phyloP scores from a whole-genome alignment of 2,113 vertebrate species.

The Platysteira castanea region DNA sequence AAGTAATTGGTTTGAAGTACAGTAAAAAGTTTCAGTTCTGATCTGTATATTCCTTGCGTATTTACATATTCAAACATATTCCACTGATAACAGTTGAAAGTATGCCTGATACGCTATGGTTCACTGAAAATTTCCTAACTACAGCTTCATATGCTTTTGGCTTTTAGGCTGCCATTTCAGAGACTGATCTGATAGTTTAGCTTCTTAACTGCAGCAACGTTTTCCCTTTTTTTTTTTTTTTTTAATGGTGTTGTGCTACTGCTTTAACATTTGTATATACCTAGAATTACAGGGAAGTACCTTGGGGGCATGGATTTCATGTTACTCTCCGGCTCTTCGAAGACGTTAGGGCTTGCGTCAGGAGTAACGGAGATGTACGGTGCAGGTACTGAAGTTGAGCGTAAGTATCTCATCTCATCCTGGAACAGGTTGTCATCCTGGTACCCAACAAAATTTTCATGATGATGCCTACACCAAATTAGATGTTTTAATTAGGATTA shows the following conservation, averaged over 20 bases:
- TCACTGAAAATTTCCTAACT: neutral
- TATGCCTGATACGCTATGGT: neutral
- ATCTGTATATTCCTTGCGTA: neutral
- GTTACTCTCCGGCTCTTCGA: slow-evolving; percentile 97
- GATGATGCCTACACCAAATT: slow-evolving; percentile 86
- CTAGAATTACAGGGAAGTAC: slow-evolving; percentile 69
- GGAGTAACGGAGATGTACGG: slow-evolving; percentile 98
- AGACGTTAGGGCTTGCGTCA: slow-evolving; percentile 95
- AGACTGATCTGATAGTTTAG: neutral
- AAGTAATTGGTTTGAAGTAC: neutral
- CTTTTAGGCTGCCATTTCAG: neutral
- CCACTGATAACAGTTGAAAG: neutral
- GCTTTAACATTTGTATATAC: neutral
- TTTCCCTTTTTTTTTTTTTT: neutral
- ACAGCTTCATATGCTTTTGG: neutral
- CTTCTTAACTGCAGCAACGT: neutral
- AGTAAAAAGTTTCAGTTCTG: neutral
- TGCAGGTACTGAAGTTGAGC: slow-evolving; percentile 95
- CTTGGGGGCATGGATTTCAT: slow-evolving; percentile 99
- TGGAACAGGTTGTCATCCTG: slow-evolving; percentile 98
- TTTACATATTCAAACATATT: neutral
- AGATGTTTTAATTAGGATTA: slow-evolving; percentile 2
- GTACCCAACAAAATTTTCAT: slow-evolving; percentile 93
- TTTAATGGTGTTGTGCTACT: neutral
- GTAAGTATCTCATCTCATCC: slow-evolving; percentile 97